Percentiles rank a stretch among this genome's conserved stretches.
Evolutionary conservation across 1,140 invertebrate genomes (phyloP).

Genomic region (Drusus annulatus): DNA sequence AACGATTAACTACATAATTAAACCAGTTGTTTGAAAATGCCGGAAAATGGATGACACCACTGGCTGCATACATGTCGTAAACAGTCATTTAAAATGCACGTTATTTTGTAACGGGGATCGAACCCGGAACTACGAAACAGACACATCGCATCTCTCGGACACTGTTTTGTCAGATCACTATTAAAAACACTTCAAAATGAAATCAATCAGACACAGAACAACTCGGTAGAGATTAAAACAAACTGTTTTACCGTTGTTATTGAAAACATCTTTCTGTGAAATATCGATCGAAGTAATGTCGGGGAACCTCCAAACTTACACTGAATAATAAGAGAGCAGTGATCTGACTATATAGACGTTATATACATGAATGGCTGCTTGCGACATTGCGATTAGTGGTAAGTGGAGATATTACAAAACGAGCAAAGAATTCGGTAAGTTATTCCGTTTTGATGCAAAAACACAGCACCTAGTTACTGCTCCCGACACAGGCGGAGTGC

Average conservation of each 20-base stretch:
- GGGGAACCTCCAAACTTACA: constrained; percentile 48
- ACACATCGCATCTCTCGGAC: no score
- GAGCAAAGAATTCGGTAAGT: constrained; percentile 55
- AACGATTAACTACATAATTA: no score
- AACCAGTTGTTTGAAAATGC: no score
- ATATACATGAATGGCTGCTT: constrained; percentile 56
- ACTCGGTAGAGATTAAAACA: neutral
- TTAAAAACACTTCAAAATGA: neutral
- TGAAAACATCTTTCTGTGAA: constrained; percentile 42
- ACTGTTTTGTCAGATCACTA: neutral
- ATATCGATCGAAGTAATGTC: neutral
- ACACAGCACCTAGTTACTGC: constrained; percentile 10
- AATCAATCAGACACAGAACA: neutral
- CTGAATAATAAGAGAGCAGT: constrained; percentile 43
- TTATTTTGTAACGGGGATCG: neutral
- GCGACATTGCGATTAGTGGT: constrained; percentile 53
- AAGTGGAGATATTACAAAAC: constrained; percentile 48
- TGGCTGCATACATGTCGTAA: no score
- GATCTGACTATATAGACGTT: constrained; percentile 52
- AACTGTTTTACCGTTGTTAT: constrained; percentile 40
- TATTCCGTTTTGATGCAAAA: constrained; percentile 51
- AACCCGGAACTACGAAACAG: neutral
- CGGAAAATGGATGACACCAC: no score
- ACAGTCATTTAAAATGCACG: no score
- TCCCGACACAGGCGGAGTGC: constrained; percentile 7